These are phyloP conservation scores for Thyatira batis DNA, from an alignment of 2,888 invertebrate species.

Conservation along the genomic window DNA sequence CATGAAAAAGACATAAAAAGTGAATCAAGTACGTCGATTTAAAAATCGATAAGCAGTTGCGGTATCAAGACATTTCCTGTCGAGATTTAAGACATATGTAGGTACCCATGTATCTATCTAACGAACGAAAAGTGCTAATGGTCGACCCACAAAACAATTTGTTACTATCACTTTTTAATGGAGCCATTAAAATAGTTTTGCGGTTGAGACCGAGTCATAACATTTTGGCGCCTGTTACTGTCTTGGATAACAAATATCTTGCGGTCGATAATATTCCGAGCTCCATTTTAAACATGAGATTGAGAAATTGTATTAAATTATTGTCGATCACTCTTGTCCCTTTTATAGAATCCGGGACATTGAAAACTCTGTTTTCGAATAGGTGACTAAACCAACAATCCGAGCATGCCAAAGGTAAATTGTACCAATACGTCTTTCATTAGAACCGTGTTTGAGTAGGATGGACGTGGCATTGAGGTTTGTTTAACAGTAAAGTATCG, in stretches of 20 bases:
- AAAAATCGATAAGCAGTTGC: conserved; percentile 37
- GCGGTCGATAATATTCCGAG: conserved; percentile 57
- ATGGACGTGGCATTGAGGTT: conserved; percentile 39
- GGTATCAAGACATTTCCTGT: conserved; percentile 58
- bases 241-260: conserved; percentile 64
- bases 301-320: conserved; percentile 61
- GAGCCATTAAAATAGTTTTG: conserved; percentile 73
- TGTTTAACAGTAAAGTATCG: conserved; percentile 55
- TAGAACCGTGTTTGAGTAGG: conserved; percentile 40
- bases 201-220: conserved; percentile 63
- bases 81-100: conserved; percentile 32
- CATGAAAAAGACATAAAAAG: conserved; percentile 17
- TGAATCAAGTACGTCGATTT: conserved; percentile 24
- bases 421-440: conserved; percentile 36
- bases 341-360: conserved; percentile 37
- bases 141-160: conserved; percentile 61
- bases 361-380: conserved; percentile 32
- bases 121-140: conserved; percentile 36
- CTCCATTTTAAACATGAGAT: conserved; percentile 40
- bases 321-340: conserved; percentile 44
- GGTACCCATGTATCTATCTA: conserved; percentile 32
- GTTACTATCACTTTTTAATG: conserved; percentile 78
- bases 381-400: conserved; percentile 48
- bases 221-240: conserved; percentile 64
- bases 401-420: conserved; percentile 27